Evolutionary conservation across 2,888 invertebrate genomes (phyloP), one percentile per base, ranked within the genome.

Genomic region (Caenorhabditis zanzibari): DNA sequence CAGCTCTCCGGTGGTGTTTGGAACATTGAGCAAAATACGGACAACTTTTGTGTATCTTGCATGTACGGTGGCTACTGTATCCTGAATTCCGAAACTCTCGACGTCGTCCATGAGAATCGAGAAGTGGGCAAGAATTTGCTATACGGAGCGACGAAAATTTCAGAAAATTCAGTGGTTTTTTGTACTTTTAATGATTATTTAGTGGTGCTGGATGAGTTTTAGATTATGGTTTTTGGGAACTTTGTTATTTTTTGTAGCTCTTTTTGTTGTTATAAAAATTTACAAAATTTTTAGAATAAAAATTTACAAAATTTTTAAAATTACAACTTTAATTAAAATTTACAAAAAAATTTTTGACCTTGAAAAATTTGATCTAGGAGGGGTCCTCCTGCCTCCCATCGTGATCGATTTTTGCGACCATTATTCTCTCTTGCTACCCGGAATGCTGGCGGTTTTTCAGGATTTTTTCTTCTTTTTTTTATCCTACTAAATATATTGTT

Each of bases 11-110:
- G 87, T 1, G 87, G 87, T 2, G 85, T 87, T 14, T 87, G 87
- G 87, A 84, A 87, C 44, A 76, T 87, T 19, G 87, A 87, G 58
- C 58, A 59, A 38, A 58, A 47, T 19, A 49, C 38, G 0, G 9
- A 49, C 2, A 52, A 71, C 2, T 69, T 63, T 41, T 71, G 84
- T 32, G 73, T 81, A 16, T 71, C 85, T 12, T 85, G 85, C 49
- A 87, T 87, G 87, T 87, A 87, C 73, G 87, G 87, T 28, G 87
- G 87, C 12, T 85, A 82, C 61, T 24, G 61, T 7, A 41, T 85
- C 19, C 68, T 84, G 41, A 76, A 86, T 26, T 47, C 49, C 6
- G 63, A 82, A 0, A 26, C 68, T 2, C 80, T 80, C 19, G 72
- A 84, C 5, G 38, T 68, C 38, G n/a, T 84, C 19, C 47, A 71